Evolutionary conservation across 2,888 invertebrate genomes (phyloP).

Genomic region (Torymus auratus): DNA sequence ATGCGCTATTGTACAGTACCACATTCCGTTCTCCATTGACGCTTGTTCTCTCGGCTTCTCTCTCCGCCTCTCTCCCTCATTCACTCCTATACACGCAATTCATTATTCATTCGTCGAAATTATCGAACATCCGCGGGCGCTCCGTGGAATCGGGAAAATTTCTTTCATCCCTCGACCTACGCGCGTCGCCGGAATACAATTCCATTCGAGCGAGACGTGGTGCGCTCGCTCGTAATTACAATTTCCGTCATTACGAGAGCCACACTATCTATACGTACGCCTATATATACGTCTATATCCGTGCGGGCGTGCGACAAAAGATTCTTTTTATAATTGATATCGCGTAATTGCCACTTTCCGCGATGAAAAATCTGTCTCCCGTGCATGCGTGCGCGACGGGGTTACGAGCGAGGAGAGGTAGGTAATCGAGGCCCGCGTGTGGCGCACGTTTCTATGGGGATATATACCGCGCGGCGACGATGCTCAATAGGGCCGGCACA

Average conservation of each 20-base stretch:
- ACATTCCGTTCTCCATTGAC: too few species aligned
- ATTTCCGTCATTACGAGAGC: conserved; percentile 35
- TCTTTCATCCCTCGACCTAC: conserved; percentile 1
- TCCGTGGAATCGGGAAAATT: not conserved
- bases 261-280: too few species aligned
- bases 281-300: not conserved
- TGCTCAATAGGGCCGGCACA: conserved; percentile 50
- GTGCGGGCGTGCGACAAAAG: conserved; percentile 24
- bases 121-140: conserved; percentile 3
- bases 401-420: too few species aligned
- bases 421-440: conserved; percentile 7
- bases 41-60: too few species aligned
- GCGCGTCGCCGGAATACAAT: not conserved
- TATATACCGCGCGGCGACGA: conserved; percentile 34
- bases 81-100: not conserved
- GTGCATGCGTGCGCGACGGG: too few species aligned
- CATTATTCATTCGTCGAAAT: conserved; percentile 26
- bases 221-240: conserved; percentile 17
- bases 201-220: not conserved
- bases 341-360: conserved; percentile 42
- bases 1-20: too few species aligned
- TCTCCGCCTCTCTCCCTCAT: not conserved
- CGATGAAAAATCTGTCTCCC: conserved; percentile 26
- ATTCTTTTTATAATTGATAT: conserved; percentile 44
- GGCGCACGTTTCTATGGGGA: conserved; percentile 43